Evolutionary conservation across 1,140 invertebrate genomes (phyloP), one percentile per base, ranked within the genome.

Genomic region (Drosophila paulistorum): DNA sequence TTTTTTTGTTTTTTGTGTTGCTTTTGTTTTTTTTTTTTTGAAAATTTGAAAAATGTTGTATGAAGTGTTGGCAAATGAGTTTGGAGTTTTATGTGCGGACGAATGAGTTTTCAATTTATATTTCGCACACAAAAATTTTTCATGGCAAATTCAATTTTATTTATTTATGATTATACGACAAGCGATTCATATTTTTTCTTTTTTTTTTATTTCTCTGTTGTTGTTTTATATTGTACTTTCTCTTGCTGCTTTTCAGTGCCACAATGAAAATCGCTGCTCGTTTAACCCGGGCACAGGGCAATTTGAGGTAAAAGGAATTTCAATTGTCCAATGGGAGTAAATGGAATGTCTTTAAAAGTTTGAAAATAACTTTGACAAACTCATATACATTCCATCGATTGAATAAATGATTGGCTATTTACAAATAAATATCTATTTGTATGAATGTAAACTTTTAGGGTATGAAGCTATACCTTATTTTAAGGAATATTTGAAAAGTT

Each of bases 71-170:
- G 85, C 90, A 90, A 90, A 90, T 90, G 87, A 90, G 87, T 86
- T 87, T 87, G 74, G 71, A 85, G 79, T 87, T 91, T 90, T 80
- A 81, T 87, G 79, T 87, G 80, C 87, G 79, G 87, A 61, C 86
- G 87, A 90, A 90, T 90, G 86, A 79, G 79, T 90, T 90, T 90
- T 87, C 82, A 91, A 90, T 91, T 87, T 82, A 85, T 90, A 66
- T 83, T 83, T 84, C 65, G 66, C 20, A 48, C 37, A 69, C 23
- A 39, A 45, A 69, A 75, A 86, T 79, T 76, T 71, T 87, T 87
- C 79, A 79, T 83, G 65, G 76, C 58, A 68, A 83, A 86, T 83
- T 89, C 79, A 80, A 86, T 89, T 86, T 86, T 83, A 79, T 86
- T 86, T 86, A 86, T 86, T 86, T 86, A 89, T 89, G 79, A 89